Evolutionary conservation across 2,113 vertebrate species (phyloP), one percentile per base, ranked within the genome.

Genomic region (Heterocephalus glaber): DNA sequence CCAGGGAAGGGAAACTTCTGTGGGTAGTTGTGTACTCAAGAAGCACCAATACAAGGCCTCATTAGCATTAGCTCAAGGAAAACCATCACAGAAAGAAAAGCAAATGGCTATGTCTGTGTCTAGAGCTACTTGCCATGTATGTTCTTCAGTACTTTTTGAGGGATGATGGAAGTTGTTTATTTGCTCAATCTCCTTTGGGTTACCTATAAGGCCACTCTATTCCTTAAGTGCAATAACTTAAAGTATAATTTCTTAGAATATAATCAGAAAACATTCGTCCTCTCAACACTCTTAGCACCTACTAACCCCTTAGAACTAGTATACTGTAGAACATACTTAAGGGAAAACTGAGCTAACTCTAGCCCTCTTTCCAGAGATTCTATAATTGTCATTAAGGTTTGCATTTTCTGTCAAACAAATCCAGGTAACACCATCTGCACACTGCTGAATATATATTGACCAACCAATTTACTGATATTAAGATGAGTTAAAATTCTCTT

Each of bases 361-460:
- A 72, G 60, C 35, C 68, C 16, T 70, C 47, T 90, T 92, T 76
- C 52, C 35, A 68, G 54, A 61, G 89, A 94, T 63, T 72, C 70
- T 86, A 74, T 66, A 66, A 91, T 86, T 89, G 60, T 56, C 60
- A 65, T 35, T 80, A 66, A 89, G 13, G 38, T 77, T 88, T 83
- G 33, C 47, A 58, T 82, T 77, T 89, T 79, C 52, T 89, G 61
- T 54, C 93, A 93, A 95, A 96, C 41, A 85, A 81, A 95, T 88
- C 72, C 70, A 95, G 66, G 30, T 54, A 72, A 80, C 19, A 61
- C 41, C 44, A 44, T 30, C 28, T 52, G 54, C 30, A 60, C 47
- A 52, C 26, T 28, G 38, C n/a, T 65, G 85, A 63, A 70, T 86
- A 56, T 3, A 24, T 49, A 52, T 16, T 74, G 38, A 44, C 38